Evolutionary conservation across 2,888 invertebrate species (phyloP).

Genomic region (Cylloceria caligata): DNA sequence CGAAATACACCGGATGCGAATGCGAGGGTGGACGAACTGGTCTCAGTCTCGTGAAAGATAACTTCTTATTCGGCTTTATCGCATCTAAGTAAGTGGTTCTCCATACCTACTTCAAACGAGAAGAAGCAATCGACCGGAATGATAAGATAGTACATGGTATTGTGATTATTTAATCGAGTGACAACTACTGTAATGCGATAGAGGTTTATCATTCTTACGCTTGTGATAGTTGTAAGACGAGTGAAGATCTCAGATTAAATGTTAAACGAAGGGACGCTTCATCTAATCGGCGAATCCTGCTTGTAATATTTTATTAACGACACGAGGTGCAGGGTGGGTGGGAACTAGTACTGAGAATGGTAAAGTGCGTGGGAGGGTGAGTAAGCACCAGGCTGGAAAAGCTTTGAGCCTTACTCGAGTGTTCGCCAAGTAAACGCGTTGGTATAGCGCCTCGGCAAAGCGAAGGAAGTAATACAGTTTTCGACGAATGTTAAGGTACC

Average conservation of each 20-base stretch:
- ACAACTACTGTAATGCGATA: slow-evolving; percentile 38
- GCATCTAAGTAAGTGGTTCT: no score
- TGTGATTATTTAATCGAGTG: slow-evolving; percentile 59
- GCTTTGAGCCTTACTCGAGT: slow-evolving; percentile 12
- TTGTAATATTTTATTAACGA: slow-evolving; percentile 55
- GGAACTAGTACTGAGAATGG: slow-evolving; percentile 2
- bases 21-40: slow-evolving; percentile 12
- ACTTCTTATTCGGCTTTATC: slow-evolving; percentile 6
- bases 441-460: neutral
- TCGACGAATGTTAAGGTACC: slow-evolving; percentile 38
- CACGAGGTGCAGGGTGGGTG: neutral
- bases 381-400: slow-evolving; percentile 35
- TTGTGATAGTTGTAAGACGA: neutral
- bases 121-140: slow-evolving; percentile 11
- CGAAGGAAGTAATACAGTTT: slow-evolving; percentile 44
- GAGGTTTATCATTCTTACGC: slow-evolving; percentile 28
- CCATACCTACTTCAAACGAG: neutral
- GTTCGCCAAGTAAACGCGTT: neutral
- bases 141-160: slow-evolving; percentile 22
- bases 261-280: slow-evolving; percentile 46
- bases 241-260: slow-evolving; percentile 42
- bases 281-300: slow-evolving; percentile 61
- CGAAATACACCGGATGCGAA: slow-evolving; percentile 58
- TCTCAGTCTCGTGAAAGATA: slow-evolving; percentile 41
- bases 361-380: slow-evolving; percentile 30